Conservation (phyloP, 2,888 invertebrate genomes). For the Patella ulyssiponensis region DNA sequence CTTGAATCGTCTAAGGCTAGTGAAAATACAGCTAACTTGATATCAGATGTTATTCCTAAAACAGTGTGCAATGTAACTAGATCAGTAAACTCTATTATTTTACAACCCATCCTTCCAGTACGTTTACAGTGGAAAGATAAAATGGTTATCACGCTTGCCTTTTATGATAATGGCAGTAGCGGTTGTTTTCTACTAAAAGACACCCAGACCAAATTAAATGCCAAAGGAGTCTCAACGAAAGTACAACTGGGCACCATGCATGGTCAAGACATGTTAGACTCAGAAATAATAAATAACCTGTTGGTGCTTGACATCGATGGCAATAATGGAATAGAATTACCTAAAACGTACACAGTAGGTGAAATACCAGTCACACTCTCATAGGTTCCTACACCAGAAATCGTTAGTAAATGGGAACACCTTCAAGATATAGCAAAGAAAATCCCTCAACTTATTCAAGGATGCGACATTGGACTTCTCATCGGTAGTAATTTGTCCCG, state of each 20-base stretch:
- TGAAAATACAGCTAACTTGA: no score
- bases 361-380: neutral
- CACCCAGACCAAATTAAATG: neutral
- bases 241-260: conserved; percentile 23
- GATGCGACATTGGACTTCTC: neutral
- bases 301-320: neutral
- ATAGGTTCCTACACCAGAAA: conserved; percentile 1
- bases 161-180: conserved; percentile 22
- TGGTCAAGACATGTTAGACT: neutral
- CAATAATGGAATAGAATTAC: neutral
- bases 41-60: no score
- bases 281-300: neutral
- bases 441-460: neutral
- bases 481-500: neutral
- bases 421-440: neutral
- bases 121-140: neutral
- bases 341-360: neutral
- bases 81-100: no score
- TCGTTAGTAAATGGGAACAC: neutral
- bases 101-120: no score
- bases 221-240: conserved; percentile 8
- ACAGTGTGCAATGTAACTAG: no score
- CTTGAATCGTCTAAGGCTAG: no score
- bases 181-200: conserved; percentile 16
- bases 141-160: conserved; percentile 25